Conservation (phyloP, 1,140 invertebrate genomes). For the Lamellibrachia luymesi region DNA sequence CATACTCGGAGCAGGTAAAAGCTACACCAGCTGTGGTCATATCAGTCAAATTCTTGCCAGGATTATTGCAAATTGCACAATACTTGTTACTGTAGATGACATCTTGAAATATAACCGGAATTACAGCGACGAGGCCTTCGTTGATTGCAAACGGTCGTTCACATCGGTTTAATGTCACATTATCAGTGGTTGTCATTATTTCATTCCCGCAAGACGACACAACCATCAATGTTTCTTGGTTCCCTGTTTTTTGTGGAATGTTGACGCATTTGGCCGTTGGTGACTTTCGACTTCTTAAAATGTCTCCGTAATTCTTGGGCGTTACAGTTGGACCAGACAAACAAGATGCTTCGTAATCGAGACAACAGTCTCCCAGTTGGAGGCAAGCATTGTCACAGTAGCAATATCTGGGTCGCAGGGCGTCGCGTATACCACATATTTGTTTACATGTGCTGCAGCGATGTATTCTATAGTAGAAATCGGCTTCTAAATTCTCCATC, state of each 20-base stretch:
- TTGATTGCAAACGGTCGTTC: not conserved
- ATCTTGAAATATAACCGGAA: not conserved
- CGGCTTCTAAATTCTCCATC: not conserved
- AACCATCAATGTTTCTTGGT: not conserved
- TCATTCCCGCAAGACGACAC: not conserved
- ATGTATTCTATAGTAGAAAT: not conserved
- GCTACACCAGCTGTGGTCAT: not conserved
- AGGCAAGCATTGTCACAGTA: not conserved
- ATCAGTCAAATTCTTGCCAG: not conserved
- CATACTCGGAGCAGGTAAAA: not conserved
- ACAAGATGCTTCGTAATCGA: not conserved
- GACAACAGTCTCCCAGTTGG: slow-evolving; percentile 4
- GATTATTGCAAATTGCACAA: not conserved
- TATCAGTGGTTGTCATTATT: not conserved
- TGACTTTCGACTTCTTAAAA: not conserved
- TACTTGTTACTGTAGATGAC: not conserved
- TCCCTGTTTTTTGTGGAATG: not conserved
- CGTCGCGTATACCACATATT: not conserved
- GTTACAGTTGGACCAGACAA: not conserved
- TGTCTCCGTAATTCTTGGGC: not conserved
- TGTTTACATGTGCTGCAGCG: not conserved
- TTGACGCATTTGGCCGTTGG: not conserved
- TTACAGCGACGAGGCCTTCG: not conserved
- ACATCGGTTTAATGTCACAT: not conserved
- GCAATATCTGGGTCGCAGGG: not conserved